Evolutionary conservation across 1,140 invertebrate genomes (phyloP), one percentile per base, ranked within the genome.

Genomic region (Octopus sinensis): DNA sequence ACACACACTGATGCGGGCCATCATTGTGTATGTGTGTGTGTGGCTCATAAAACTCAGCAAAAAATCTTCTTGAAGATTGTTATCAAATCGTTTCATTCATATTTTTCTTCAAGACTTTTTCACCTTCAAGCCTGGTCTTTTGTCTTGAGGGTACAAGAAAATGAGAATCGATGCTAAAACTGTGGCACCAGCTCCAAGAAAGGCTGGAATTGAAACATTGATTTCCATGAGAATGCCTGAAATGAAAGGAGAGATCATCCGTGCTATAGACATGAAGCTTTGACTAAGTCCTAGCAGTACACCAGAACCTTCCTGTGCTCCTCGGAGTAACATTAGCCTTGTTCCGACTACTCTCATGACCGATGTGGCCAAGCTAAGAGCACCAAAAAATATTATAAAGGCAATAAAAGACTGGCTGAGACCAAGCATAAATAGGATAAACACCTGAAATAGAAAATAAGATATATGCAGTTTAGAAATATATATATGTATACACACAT

Each of bases 211-310:
- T 73, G 86, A 83, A 17, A 85, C 53, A 79, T 80, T 85, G 9
- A 88, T 56, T 83, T 90, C 89, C 82, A 88, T 84, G 7, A 85
- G 79, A 7, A 90, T 7, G 4, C 90, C 88, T 12, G 87, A 87
- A 17, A 93, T 89, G 88, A 88, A 83, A 53, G 88, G 90, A 17
- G 89, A 83, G 51, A 89, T 73, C 86, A 90, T 90, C 53, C 90
- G 83, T 4, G 88, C 86, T n/a, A 91, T 79, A 10, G 90, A 86
- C 84, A 89, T 87, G 7, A 90, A 81, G 83, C 88, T 91, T 53
- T 90, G 89, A 62, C 88, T 85, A 7, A 90, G 82, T 5, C 90
- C 90, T 80, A 91, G 84, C 13, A 91, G 82, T n/a, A 85, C 85
- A 4, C 90, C 90, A 0, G 76, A 52, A 10, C 84, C 81, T n/a